Percentiles rank a stretch among this genome's conserved stretches.
phyloP scores from a whole-genome alignment of 1,140 invertebrate genomes.

The Drosophila kurseongensis region DNA sequence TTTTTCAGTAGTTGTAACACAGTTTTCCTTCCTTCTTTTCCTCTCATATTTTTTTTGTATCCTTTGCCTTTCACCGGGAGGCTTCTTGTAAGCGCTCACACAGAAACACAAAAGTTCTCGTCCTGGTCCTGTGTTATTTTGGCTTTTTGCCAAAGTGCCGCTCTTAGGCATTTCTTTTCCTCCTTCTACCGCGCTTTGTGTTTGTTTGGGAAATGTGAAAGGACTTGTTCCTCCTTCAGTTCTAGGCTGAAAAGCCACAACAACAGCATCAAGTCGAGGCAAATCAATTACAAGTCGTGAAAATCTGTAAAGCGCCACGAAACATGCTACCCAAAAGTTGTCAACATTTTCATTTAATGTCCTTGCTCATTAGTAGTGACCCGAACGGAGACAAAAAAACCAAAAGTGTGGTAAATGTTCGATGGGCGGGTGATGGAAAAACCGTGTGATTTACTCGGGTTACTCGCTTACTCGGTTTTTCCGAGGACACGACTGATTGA shows the following conservation, averaged over 20 bases:
- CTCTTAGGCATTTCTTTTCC: constrained; percentile 74
- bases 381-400: constrained; percentile 6
- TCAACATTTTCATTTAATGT: constrained; percentile 70
- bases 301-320: constrained; percentile 34
- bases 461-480: not conserved
- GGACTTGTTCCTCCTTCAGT: constrained; percentile 49
- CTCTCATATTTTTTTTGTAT: constrained; percentile 43
- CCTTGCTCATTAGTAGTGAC: constrained; percentile 71
- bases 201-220: constrained; percentile 69
- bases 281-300: constrained; percentile 74
- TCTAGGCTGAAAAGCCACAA: constrained; percentile 39
- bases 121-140: constrained; percentile 54
- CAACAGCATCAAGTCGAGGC: constrained; percentile 53
- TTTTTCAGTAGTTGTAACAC: constrained; percentile 82
- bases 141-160: constrained; percentile 75
- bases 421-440: constrained; percentile 19
- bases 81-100: constrained; percentile 50
- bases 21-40: constrained; percentile 34
- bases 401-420: constrained; percentile 12
- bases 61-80: constrained; percentile 62
- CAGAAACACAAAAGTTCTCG: constrained; percentile 52
- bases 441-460: constrained; percentile 49
- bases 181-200: not conserved
- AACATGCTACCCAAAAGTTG: constrained; percentile 54
- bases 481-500: constrained; percentile 33